These are phyloP conservation scores for Mythimna ferrago DNA, from an alignment of 2,888 invertebrate genomes.

Conservation along the genomic window DNA sequence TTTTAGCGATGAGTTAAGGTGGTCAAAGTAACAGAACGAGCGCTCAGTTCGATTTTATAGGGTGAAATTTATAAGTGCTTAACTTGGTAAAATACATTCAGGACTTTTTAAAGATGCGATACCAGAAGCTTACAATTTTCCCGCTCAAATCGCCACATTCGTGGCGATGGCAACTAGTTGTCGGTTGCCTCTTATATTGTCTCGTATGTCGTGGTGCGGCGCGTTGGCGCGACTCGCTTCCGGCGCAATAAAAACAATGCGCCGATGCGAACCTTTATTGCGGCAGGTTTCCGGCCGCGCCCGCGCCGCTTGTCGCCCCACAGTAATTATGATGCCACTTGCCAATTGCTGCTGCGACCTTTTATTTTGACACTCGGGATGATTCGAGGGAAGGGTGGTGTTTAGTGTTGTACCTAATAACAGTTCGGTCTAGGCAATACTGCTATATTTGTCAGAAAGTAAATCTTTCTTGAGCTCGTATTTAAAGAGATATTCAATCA, in stretches of 20 bases:
- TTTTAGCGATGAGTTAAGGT: background rate
- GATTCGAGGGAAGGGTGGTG: constrained; percentile 1
- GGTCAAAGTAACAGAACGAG: background rate
- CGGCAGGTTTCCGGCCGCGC: constrained; percentile 67
- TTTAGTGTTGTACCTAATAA: background rate
- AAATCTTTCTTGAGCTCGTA: background rate
- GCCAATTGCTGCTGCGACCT: constrained; percentile 48
- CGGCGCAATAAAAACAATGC: constrained; percentile 72
- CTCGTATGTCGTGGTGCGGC: constrained; percentile 45
- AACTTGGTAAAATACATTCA: too few relatives aligned
- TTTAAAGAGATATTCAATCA: background rate
- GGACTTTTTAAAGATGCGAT: background rate
- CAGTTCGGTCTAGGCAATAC: background rate
- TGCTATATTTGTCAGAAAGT: too few relatives aligned
- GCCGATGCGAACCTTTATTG: constrained; percentile 71
- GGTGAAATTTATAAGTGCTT: too few relatives aligned
- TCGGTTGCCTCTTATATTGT: constrained; percentile 20
- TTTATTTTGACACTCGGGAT: constrained; percentile 36
- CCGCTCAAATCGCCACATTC: background rate
- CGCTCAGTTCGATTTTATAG: background rate
- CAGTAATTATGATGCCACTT: constrained; percentile 59
- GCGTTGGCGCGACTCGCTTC: constrained; percentile 71
- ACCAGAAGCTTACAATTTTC: background rate
- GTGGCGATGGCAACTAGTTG: constrained; percentile 49
- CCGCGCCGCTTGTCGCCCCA: constrained; percentile 61